Percentiles rank a stretch among this genome's conserved stretches.
These are phyloP conservation scores for Ascidia mentula DNA, from an alignment of 23 tunicate species.

Conservation along the genomic window DNA sequence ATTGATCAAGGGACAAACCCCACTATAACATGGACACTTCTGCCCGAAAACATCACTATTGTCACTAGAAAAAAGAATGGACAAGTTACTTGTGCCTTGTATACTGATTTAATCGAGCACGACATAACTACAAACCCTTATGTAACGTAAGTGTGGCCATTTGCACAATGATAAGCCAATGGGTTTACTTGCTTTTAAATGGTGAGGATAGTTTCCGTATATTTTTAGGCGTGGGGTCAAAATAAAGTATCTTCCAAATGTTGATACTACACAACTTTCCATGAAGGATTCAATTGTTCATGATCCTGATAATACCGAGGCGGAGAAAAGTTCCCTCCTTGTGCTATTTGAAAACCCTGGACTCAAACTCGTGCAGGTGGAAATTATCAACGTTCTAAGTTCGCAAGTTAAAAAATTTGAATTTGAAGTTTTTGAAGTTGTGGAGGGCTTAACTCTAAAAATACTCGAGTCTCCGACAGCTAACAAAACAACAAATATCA, in stretches of 20 bases:
- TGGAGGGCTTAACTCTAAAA: constrained; percentile 24
- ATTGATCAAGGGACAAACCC: background rate
- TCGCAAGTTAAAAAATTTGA: background rate
- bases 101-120: too few relatives aligned
- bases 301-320: too few relatives aligned
- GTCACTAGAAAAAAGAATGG: too few relatives aligned
- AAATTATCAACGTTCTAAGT: constrained; percentile 3
- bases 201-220: too few relatives aligned
- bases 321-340: constrained; percentile 2
- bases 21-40: background rate
- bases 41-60: background rate
- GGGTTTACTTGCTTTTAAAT: too few relatives aligned
- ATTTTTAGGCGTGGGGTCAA: background rate
- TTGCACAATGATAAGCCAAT: too few relatives aligned
- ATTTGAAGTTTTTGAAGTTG: constrained; percentile 16
- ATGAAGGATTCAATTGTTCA: too few relatives aligned
- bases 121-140: too few relatives aligned
- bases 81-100: too few relatives aligned
- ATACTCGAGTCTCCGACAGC: constrained; percentile 58
- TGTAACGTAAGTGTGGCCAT: too few relatives aligned
- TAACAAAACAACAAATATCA: constrained; percentile 40
- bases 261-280: background rate
- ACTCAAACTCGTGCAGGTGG: background rate
- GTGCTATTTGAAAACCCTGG: constrained; percentile 22
- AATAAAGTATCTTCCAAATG: background rate